phyloP scores from a whole-genome alignment of 64 coral and sea anemone species.

The Trachythela sp. region DNA sequence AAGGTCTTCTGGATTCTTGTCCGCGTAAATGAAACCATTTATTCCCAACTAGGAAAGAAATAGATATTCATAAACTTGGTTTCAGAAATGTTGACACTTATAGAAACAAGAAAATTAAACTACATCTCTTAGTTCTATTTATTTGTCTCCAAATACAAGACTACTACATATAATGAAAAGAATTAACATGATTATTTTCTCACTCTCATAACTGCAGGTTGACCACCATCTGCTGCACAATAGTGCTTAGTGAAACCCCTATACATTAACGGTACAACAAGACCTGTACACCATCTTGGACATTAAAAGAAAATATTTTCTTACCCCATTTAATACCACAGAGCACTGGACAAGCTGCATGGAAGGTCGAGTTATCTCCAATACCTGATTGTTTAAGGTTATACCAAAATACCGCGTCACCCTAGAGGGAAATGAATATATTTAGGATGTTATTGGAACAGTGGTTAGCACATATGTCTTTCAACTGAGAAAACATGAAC shows the following conservation, averaged over 20 bases:
- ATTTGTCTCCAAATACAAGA: no score
- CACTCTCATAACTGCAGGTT: no score
- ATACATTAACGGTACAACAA: no score
- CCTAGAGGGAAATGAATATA: slow-evolving; percentile 32
- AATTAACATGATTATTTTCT: no score
- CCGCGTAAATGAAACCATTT: background rate
- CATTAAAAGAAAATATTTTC: no score
- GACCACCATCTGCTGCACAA: no score
- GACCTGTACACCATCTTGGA: background rate
- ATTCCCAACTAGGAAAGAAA: background rate
- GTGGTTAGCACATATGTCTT: no score
- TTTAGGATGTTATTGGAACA: background rate
- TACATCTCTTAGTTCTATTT: no score
- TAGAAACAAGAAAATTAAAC: background rate
- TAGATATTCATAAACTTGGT: background rate
- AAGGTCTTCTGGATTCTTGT: background rate
- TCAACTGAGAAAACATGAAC: background rate
- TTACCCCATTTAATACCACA: slow-evolving; percentile 92
- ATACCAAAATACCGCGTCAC: slow-evolving; percentile 91
- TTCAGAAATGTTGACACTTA: background rate
- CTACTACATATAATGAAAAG: no score
- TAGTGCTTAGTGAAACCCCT: no score
- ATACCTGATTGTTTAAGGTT: slow-evolving; percentile 73
- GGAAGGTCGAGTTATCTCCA: slow-evolving; percentile 65
- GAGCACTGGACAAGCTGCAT: slow-evolving; percentile 84